Evolutionary conservation across 2,888 invertebrate genomes (phyloP), one percentile per base, ranked within the genome.

Genomic region (Eilema griseolum): DNA sequence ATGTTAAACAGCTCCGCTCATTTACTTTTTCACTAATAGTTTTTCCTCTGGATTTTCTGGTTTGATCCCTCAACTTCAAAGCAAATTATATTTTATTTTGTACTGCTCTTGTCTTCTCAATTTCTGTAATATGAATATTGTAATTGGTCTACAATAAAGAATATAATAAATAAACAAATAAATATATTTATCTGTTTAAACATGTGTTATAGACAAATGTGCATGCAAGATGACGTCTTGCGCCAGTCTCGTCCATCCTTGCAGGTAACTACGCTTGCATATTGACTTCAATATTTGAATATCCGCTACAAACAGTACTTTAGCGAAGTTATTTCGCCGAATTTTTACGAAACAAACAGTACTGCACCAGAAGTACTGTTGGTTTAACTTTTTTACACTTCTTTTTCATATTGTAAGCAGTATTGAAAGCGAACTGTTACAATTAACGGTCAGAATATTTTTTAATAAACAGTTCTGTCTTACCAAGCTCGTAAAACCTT

Each of bases 391-490:
- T 71, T 69, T 69, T 52, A 12, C n/a, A 67, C 69, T 59, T 61
- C 28, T 24, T 67, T 61, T 59, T 63, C 57, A 64, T 68, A 71
- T 71, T 81, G 77, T 66, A 2, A 23, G 20, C 31, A 8, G 56
- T 74, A 59, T 75, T 71, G 80, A 83, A 80, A 82, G 83, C 79
- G 33, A 70, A 77, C 89, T 91, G 91, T 89, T 91, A 91, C 89
- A 92, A 90, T 90, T 92, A 92, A 91, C 90, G 87, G 90, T 80
- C 73, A 74, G 76, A 56, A 83, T 82, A 81, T 85, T 89, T 88
- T 87, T 83, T 81, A 79, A 75, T 72, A 79, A 78, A 66, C 59
- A 62, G 24, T 31, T 61, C 57, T 71, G 73, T 73, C 65, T 71
- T 73, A 75, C 66, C 67, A 71, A 68, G 70, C 67, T 75, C 76